Base-by-base conservation (phyloP, 2,113 vertebrate genomes). In the Spheniscus mendiculus region DNA sequence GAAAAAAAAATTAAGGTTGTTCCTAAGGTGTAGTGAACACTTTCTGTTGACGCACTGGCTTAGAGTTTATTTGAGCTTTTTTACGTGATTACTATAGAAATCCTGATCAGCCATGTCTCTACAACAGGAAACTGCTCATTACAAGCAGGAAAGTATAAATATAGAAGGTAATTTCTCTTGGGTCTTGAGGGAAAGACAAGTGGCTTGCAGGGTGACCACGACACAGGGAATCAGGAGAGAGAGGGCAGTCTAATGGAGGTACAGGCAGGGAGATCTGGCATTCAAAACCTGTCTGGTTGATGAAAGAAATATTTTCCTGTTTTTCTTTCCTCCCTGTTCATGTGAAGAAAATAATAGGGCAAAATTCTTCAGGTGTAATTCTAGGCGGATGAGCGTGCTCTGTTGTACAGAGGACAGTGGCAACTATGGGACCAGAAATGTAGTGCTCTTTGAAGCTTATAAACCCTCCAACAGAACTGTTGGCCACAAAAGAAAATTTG, bases 381-480 rank as follows among this genome's bases (percentile, higher is more conserved):
- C 38, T 61, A 55, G 59, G 29, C 0, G 2, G 52, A 27, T 11
- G 49, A 27, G 20, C 38, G 9, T 29, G 32, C 49, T 83, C 26
- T 61, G 16, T 53, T 55, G 0, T 5, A 2, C 9, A 15, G 61
- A 44, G 55, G 12, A 22, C 6, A n/a, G 26, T 4, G 23, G 11
- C 11, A 53, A 1, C 26, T 40, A 0, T 4, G 25, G 44, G 29
- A 47, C 45, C 21, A 56, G n/a, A 62, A 90, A 38, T 0, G 9
- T 2, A 5, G 15, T 1, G 12, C 17, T 52, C 14, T 50, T 32
- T 56, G 53, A 65, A 50, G 26, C 45, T 76, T 10, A 30, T 13
- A 80, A 38, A 36, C 15, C 23, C 9, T 80, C 16, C 19, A 29
- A 6, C 7, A 42, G n/a, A 15, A 62, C 21, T 9, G 18, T 26